phyloP scores from a whole-genome alignment of 2,113 vertebrate genomes.

The Lamprologus speciosus region DNA sequence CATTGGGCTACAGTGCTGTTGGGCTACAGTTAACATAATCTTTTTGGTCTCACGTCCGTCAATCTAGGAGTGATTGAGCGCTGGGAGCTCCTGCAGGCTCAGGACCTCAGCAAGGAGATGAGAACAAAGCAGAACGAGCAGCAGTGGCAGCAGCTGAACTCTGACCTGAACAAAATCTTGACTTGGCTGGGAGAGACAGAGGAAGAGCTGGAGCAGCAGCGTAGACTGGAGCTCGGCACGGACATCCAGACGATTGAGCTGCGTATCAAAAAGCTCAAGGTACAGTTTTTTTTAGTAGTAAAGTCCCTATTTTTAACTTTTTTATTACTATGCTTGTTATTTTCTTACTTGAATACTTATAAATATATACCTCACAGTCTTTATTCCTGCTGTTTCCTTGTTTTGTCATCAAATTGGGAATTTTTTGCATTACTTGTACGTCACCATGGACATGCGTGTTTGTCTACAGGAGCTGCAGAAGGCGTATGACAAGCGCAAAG shows the following conservation, averaged over 20 bases:
- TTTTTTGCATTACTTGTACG: not conserved
- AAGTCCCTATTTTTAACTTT: not conserved
- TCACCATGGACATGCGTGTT: not conserved
- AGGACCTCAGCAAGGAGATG: constrained; percentile 88
- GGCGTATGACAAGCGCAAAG: constrained; percentile 88
- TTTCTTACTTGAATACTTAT: not conserved
- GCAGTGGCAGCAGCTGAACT: constrained; percentile 92
- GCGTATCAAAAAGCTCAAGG: constrained; percentile 93
- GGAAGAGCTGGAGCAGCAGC: constrained; percentile 82
- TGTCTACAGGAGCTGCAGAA: constrained; percentile 87
- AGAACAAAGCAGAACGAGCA: constrained; percentile 91
- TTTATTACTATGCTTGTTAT: not conserved
- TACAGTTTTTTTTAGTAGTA: constrained; percentile 14
- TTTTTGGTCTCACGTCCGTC: not conserved
- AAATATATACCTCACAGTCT: not conserved
- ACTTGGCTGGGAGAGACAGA: constrained; percentile 81
- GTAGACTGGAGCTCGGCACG: constrained; percentile 76
- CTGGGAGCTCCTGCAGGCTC: constrained; percentile 95
- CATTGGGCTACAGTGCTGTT: not conserved
- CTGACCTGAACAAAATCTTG: constrained; percentile 81
- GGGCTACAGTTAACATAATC: not conserved
- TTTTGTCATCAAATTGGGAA: not conserved
- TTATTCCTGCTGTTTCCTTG: not conserved
- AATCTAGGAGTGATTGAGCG: constrained; percentile 89
- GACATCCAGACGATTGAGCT: constrained; percentile 84